phyloP scores from a whole-genome alignment of 2,888 invertebrate species.

The Lordiphosa andalusiaca region DNA sequence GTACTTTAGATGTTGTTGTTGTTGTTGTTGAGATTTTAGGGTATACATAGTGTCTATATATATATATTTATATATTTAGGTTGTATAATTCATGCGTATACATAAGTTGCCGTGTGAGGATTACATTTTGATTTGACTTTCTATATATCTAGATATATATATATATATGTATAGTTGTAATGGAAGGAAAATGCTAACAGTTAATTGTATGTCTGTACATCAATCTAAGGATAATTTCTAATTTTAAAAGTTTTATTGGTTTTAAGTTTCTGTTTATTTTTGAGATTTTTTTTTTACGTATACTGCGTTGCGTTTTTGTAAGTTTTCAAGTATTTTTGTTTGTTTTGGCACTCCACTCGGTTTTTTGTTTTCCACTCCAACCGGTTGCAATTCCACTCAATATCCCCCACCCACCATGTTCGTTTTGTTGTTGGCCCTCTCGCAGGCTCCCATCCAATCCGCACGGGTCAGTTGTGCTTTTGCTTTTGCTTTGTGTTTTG shows the following conservation, averaged over 20 bases:
- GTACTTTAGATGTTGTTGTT: conserved; percentile 17
- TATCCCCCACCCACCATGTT: conserved; percentile 53
- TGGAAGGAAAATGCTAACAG: conserved; percentile 61
- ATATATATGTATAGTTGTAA: conserved; percentile 9
- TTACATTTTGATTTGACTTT: conserved; percentile 58
- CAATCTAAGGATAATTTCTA: conserved; percentile 23
- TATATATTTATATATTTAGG: conserved; percentile 16
- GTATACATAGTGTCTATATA: conserved; percentile 30
- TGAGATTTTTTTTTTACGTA: conserved; percentile 59
- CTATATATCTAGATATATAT: conserved; percentile 5
- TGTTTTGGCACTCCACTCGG: conserved; percentile 21
- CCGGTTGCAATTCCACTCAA: conserved; percentile 28
- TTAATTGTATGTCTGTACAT: conserved; percentile 35
- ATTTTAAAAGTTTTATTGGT: conserved; percentile 33
- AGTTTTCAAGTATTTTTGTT: conserved; percentile 25
- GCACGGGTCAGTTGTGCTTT: conserved; percentile 52
- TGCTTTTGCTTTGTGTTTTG: conserved; percentile 39
- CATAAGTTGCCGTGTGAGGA: conserved; percentile 57
- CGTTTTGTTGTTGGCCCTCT: conserved; percentile 36
- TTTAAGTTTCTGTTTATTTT: conserved; percentile 1
- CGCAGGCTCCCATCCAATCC: conserved; percentile 61
- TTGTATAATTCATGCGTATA: conserved; percentile 50
- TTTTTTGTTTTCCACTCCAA: conserved; percentile 26
- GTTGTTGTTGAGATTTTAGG: conserved; percentile 26
- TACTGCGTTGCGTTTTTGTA: conserved; percentile 66